Conservation (phyloP, 2,113 vertebrate genomes). For the Paraplagusia blochii region DNA sequence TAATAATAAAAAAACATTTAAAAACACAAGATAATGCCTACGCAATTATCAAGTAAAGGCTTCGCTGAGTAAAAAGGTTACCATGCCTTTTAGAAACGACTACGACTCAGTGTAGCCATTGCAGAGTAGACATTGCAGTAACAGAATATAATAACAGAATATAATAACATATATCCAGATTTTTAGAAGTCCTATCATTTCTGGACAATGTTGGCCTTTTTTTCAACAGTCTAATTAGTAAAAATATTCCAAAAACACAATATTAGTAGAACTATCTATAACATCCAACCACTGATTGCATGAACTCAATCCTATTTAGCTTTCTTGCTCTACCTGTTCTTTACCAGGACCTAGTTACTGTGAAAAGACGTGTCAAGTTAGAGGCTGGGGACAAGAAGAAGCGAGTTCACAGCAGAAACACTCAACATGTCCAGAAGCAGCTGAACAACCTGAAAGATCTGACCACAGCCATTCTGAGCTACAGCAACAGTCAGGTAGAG, state of each 20-base stretch:
- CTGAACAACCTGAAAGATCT: conserved; percentile 70
- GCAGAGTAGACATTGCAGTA: too few species aligned
- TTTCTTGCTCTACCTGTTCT: not conserved
- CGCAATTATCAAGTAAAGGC: too few species aligned
- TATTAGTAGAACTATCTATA: not conserved
- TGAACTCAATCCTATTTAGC: not conserved
- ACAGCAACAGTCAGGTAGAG: conserved; percentile 70
- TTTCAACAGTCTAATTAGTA: too few species aligned
- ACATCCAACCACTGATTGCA: not conserved
- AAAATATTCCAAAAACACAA: not conserved
- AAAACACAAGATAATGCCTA: too few species aligned
- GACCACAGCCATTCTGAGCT: conserved; percentile 66
- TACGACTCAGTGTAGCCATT: too few species aligned
- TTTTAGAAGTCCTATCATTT: too few species aligned
- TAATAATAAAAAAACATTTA: too few species aligned
- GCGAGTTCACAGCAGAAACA: not conserved
- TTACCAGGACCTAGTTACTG: conserved; percentile 67
- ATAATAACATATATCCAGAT: too few species aligned
- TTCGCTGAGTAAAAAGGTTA: too few species aligned
- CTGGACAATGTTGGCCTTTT: too few species aligned
- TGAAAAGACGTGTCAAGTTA: conserved; percentile 30
- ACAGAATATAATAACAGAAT: too few species aligned
- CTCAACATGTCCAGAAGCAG: conserved; percentile 54
- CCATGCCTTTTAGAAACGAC: too few species aligned
- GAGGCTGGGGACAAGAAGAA: conserved; percentile 39